Percentiles rank a stretch among this genome's conserved stretches.
Conservation (phyloP, 2,888 invertebrate genomes). For the Boloria selene region DNA sequence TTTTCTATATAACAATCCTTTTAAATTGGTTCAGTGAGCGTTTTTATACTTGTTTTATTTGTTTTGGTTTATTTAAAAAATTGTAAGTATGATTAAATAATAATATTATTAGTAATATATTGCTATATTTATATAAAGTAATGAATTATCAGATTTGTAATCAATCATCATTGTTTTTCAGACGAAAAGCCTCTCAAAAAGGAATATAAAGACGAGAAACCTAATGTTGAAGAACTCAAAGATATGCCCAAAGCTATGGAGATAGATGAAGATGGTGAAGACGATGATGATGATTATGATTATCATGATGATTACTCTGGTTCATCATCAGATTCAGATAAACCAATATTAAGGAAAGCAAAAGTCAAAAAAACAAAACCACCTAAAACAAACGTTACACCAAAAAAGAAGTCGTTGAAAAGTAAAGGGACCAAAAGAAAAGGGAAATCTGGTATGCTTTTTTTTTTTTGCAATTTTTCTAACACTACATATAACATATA, state of each 20-base stretch:
- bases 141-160: too few species aligned
- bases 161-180: conserved; percentile 34
- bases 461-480: background rate
- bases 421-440: conserved; percentile 34
- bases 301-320: conserved; percentile 54
- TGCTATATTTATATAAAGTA: too few species aligned
- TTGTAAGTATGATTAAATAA: too few species aligned
- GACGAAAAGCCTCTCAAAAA: conserved; percentile 57
- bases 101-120: too few species aligned
- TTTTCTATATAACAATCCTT: too few species aligned
- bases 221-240: conserved; percentile 35
- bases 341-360: conserved; percentile 62
- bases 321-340: conserved; percentile 67
- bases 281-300: conserved; percentile 44
- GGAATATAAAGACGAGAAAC: conserved; percentile 45
- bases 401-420: conserved; percentile 50
- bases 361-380: conserved; percentile 42
- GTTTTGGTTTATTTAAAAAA: too few species aligned
- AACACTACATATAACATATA: background rate
- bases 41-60: too few species aligned
- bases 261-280: conserved; percentile 34
- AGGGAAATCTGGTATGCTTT: conserved; percentile 6
- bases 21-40: too few species aligned
- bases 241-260: conserved; percentile 36
- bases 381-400: conserved; percentile 45